A percentile compares a stretch with the other conserved stretches of the same genome.
Evolutionary conservation across 2,888 invertebrate species (phyloP).

Genomic region (Brenthis hecate): DNA sequence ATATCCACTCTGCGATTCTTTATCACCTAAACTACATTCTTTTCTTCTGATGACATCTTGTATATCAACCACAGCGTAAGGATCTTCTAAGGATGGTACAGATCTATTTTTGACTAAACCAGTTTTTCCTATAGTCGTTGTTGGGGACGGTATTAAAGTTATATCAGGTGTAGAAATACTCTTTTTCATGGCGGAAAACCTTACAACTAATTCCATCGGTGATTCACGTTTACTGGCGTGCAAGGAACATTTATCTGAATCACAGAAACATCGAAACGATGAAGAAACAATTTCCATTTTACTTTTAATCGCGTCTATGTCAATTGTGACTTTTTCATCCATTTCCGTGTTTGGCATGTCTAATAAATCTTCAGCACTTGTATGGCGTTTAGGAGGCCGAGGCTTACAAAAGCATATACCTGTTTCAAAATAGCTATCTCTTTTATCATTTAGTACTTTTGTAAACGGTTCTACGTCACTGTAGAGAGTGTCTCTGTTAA

Average conservation of each 20-base stretch:
- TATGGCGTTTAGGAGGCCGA: constrained; percentile 66
- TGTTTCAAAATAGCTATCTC: constrained; percentile 74
- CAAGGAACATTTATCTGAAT: constrained; percentile 62
- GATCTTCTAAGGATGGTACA: constrained; percentile 66
- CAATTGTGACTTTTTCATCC: constrained; percentile 60
- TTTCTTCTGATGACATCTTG: constrained; percentile 58
- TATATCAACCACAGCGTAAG: constrained; percentile 64
- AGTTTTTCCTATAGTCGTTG: constrained; percentile 55
- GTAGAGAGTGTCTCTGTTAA: constrained; percentile 72
- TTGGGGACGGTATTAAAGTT: constrained; percentile 61
- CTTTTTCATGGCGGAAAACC: constrained; percentile 73
- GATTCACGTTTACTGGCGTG: constrained; percentile 63
- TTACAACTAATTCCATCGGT: constrained; percentile 61
- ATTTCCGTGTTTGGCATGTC: constrained; percentile 52
- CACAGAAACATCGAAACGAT: constrained; percentile 76
- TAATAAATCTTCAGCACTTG: constrained; percentile 73
- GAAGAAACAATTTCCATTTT: constrained; percentile 59
- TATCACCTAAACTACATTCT: constrained; percentile 41
- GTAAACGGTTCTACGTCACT: constrained; percentile 62
- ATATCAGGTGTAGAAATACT: constrained; percentile 77
- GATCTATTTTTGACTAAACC: constrained; percentile 65
- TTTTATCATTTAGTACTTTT: constrained; percentile 56
- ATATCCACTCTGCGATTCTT: constrained; percentile 44
- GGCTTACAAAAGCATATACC: constrained; percentile 77
- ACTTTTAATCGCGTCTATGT: constrained; percentile 57